Evolutionary conservation across 2,113 vertebrate genomes (phyloP), one percentile per base, ranked within the genome.

Genomic region (Todiramphus chloris): DNA sequence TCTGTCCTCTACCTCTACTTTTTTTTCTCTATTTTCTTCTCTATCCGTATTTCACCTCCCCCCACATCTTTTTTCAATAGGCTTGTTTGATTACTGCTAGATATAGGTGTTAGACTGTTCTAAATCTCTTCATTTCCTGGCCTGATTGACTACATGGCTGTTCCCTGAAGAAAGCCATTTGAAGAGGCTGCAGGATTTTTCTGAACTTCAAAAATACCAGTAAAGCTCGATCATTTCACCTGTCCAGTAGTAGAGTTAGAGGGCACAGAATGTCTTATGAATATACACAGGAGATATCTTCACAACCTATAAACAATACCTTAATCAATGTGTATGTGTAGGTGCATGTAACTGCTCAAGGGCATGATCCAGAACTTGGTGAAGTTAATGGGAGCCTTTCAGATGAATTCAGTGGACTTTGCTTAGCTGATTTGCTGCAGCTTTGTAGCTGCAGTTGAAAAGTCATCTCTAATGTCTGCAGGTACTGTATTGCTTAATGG

Each of bases 81-180:
- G 75, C 37, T 94, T 63, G 77, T 94, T 89, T 94, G 92, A 96
- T 95, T 96, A 90, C 69, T 92, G 86, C 51, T 73, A 94, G 60
- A 60, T 90, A 94, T 7, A 86, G 50, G 70, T 64, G 92, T 91
- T 89, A 93, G 51, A 59, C 90, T 96, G 41, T 30, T 93, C 44
- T 96, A 95, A 97, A 94, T 8, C 46, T 75, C 56, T 81, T 50
- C 56, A 68, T 97, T 94, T 96, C 73, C 64, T 83, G 50, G 53
- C 69, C 50, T 94, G 64, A 94, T 62, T 78, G 53, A 94, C 44
- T 83, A 63, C 62, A 76, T 2, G 55, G 50, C 87, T 96, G 43
- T 51, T 96, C 77, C 67, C 60, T 85, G 58, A 80, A 94, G 92
- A 86, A 94, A 87, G 60, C 33, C 56, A 64, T 91, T 59, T 37